Conservation (phyloP, 2,113 vertebrate species). For the Lagopus muta region DNA sequence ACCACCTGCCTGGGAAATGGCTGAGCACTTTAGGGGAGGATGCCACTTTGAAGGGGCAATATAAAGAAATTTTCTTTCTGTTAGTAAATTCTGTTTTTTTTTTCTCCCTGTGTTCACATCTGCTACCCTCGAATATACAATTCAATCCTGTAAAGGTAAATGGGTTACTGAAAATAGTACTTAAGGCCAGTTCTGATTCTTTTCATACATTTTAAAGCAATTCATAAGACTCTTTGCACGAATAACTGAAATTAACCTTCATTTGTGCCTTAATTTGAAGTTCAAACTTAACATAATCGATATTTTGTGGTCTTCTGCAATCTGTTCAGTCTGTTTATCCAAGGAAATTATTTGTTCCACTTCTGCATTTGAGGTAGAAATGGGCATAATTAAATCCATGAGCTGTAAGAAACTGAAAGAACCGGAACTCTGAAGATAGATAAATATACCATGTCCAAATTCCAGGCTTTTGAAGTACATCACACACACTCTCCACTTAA, state of each 20-base stretch:
- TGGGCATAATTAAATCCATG: constrained; percentile 19
- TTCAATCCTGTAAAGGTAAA: constrained; percentile 11
- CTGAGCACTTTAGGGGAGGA: neutral
- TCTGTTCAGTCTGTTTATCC: constrained; percentile 50
- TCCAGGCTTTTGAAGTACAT: neutral
- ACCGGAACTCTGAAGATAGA: neutral
- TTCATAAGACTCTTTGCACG: neutral
- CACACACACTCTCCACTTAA: neutral
- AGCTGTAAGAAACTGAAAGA: neutral
- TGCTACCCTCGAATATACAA: neutral
- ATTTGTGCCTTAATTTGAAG: constrained; percentile 67
- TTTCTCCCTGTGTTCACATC: neutral
- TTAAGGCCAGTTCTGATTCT: constrained; percentile 1
- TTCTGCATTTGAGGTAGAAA: constrained; percentile 34
- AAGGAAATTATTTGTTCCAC: constrained; percentile 33
- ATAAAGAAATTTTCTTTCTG: constrained; percentile 22
- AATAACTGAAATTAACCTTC: constrained; percentile 62
- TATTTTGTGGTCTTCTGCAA: constrained; percentile 51
- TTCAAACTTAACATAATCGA: constrained; percentile 69
- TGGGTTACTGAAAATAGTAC: constrained; percentile 27
- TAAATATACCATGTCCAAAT: neutral
- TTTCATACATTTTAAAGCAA: constrained; percentile 37
- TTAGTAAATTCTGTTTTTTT: constrained; percentile 4
- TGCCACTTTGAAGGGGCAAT: neutral
- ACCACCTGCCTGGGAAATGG: neutral